Base-by-base conservation (phyloP, 2,888 invertebrate species). In the Diaperis boleti region DNA sequence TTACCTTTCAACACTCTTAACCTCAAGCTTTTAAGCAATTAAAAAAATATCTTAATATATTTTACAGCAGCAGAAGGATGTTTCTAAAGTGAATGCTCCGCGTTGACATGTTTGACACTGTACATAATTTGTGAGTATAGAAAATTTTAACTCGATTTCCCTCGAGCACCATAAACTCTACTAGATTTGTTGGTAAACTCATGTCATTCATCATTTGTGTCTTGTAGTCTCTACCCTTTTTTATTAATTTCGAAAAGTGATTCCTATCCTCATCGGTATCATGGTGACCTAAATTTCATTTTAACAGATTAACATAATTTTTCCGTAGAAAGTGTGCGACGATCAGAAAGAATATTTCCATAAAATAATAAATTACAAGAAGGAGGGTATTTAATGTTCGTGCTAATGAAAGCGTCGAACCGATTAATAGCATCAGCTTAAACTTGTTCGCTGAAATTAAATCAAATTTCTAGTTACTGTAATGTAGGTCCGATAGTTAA, bases 111-210 rank as follows among this genome's bases (percentile, higher is more conserved):
- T 13, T 47, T 26, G 17, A 47, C 7, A 15, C 37, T 35, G 20
- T 5, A 8, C 14, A 29, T n/a, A 15, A 35, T 50, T 29, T 31
- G 8, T 5, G 20, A 18, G 41, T 14, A 13, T 37, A 14, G 54
- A 15, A 39, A 41, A 54, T 41, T 54, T 54, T 54, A 54, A 52
- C 29, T 42, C 41, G 54, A 54, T 54, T 54, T 54, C 54, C 54
- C 54, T 17, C n/a, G 54, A 3, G 41, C 15, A 22, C 17, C 20
- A 26, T 35, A 11, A 22, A 41, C 41, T 44, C 4, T 52, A 8
- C 39, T 18, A 17, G 39, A 49, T 35, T 31, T 35, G 33, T 52
- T 49, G n/a, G 31, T 22, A n/a, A 31, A 15, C 15, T n/a, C 35
- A 2, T 17, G n/a, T 10, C 54, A 54, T 54, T 54, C 54, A 54